Evolutionary conservation across 2,113 vertebrate genomes (phyloP), one percentile per base, ranked within the genome.

Genomic region (Ammodytes marinus): DNA sequence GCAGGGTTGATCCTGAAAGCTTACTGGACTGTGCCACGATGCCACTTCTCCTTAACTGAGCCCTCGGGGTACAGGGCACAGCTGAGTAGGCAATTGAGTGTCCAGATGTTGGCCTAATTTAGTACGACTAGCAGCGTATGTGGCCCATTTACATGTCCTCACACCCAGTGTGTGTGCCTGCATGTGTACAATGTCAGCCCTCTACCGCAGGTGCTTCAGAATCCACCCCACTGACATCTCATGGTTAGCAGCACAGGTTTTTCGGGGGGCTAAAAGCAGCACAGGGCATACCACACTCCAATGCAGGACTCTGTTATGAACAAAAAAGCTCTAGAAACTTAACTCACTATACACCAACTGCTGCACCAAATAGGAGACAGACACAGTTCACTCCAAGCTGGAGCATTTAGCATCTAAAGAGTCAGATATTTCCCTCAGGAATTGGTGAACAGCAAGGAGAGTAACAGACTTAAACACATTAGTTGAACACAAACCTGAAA

Each of bases 91-190:
- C 89, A 93, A 90, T 89, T 84, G 59, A 89, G 84, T 45, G 80
- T 90, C 93, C 95, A 95, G 95, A 94, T 95, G 93, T 94, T 95
- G 93, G 80, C 93, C 92, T 94, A 92, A 93, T 95, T 95, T 90
- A 63, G 67, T 37, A 68, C 4, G 89, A 93, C 86, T 86, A 86
- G 68, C 82, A 84, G 82, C 85, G 67, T 93, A 93, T 92, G 94
- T 87, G 88, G 76, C 76, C 89, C 79, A 87, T 86, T 94, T 92
- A 79, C 69, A 50, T 79, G 76, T 86, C 80, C 88, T 91, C 82
- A 86, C 79, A 70, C 82, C 85, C 84, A 58, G 66, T 75, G 77
- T 79, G 80, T 87, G 68, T 74, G 77, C 70, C 15, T 58, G 77
- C 64, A 27, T 74, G 77, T 80, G 72, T 63, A 72, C 75, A 83